A percentile compares a stretch with the other conserved stretches of the same genome.
Conservation (phyloP, 1,140 invertebrate species). For the Drosophila triauraria region DNA sequence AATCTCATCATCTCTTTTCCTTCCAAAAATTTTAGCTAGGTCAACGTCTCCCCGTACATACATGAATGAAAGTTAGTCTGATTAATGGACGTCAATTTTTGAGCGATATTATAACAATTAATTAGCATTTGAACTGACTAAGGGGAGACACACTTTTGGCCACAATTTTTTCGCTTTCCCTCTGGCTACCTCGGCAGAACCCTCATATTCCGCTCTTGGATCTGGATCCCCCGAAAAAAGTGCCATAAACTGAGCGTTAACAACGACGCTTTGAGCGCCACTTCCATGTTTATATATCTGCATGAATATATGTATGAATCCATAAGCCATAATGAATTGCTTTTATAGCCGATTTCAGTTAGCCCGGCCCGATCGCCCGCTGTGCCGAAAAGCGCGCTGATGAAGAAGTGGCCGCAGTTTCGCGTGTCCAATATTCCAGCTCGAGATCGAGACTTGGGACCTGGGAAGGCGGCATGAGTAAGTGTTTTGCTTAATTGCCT, state of each 20-base stretch:
- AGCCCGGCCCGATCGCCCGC: conserved; percentile 53
- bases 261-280: conserved; percentile 42
- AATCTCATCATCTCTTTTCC: neutral
- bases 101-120: conserved; percentile 68
- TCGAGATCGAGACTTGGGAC: conserved; percentile 33
- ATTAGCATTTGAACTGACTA: conserved; percentile 71
- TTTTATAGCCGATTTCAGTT: conserved; percentile 59
- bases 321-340: conserved; percentile 77
- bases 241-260: conserved; percentile 58
- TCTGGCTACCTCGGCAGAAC: conserved; percentile 60
- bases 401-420: conserved; percentile 69
- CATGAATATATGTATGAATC: conserved; percentile 45
- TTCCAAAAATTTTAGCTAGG: conserved; percentile 6
- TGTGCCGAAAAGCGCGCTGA: conserved; percentile 59
- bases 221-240: conserved; percentile 17
- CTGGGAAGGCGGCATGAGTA: conserved; percentile 70
- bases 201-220: conserved; percentile 40
- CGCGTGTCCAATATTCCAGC: conserved; percentile 50
- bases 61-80: conserved; percentile 55
- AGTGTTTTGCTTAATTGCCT: conserved; percentile 84
- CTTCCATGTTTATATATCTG: conserved; percentile 17
- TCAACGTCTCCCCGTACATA: conserved; percentile 29
- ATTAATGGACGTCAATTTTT: conserved; percentile 56
- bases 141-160: conserved; percentile 52
- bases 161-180: conserved; percentile 21